phyloP scores from a whole-genome alignment of 2,113 vertebrate species.

The Cygnus atratus region DNA sequence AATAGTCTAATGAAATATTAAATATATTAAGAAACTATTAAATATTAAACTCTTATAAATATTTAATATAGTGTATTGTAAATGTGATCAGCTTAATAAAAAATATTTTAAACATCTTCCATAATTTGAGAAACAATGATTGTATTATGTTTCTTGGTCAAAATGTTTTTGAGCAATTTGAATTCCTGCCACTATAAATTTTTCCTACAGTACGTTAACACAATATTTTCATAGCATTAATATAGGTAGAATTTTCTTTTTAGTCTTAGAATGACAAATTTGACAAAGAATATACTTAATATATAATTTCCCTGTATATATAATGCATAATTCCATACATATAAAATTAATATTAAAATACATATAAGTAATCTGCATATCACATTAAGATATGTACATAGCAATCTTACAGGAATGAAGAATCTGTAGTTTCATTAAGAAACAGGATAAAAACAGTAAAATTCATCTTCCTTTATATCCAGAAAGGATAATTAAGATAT shows the following conservation, averaged over 20 bases:
- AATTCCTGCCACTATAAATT: neutral
- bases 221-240: neutral
- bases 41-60: neutral
- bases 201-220: neutral
- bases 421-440: conserved; percentile 33
- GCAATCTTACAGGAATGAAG: neutral
- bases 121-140: neutral
- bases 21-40: neutral
- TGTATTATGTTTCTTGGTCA: neutral
- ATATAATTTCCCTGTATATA: neutral
- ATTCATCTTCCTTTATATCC: conserved; percentile 51
- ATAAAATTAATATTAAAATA: neutral
- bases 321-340: neutral
- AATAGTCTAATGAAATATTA: neutral
- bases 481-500: conserved; percentile 30
- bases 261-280: neutral
- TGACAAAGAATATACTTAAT: neutral
- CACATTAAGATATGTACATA: neutral
- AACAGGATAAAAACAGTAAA: conserved; percentile 3
- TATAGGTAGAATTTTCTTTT: neutral
- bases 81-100: neutral
- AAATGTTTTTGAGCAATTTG: neutral
- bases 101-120: neutral
- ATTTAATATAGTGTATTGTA: neutral
- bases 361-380: neutral